Percentiles rank a stretch among this genome's conserved stretches.
Evolutionary conservation across 2,113 vertebrate genomes (phyloP).

Genomic region (Pseudopodoces humilis): DNA sequence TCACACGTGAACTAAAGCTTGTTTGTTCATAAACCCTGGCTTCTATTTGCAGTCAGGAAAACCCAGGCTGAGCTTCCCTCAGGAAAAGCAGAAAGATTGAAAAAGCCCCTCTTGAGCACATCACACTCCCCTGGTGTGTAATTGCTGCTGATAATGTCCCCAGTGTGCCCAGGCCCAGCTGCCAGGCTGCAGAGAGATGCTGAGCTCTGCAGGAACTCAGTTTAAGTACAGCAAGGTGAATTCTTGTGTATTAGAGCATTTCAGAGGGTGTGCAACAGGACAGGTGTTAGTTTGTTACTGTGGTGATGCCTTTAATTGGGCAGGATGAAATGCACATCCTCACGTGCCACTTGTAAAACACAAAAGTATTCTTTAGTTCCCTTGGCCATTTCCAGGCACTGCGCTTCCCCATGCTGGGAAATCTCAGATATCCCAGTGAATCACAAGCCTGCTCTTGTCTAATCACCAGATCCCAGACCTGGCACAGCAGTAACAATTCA

Average conservation of each 20-base stretch:
- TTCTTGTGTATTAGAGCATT: accelerated
- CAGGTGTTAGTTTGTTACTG: not conserved
- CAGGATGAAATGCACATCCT: not conserved
- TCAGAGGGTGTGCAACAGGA: not conserved
- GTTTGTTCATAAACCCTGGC: not conserved
- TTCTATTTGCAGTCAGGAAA: not conserved
- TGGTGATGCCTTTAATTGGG: accelerated
- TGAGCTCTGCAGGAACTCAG: not conserved
- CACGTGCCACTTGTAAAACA: not conserved
- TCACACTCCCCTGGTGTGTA: accelerated
- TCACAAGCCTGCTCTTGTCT: not conserved
- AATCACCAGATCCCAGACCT: not conserved
- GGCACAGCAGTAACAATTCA: not conserved
- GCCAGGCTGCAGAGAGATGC: not conserved
- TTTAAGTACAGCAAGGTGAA: not conserved
- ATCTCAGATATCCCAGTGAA: not conserved
- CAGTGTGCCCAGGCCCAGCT: accelerated
- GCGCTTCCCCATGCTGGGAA: not conserved
- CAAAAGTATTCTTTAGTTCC: no score
- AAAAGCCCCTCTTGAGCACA: accelerated
- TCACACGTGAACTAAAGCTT: accelerated
- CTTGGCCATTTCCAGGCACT: not conserved
- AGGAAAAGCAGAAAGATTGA: not conserved
- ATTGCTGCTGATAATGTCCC: not conserved
- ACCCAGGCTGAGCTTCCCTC: not conserved